phyloP scores from a whole-genome alignment of 2,113 vertebrate genomes.

The Garra rufa region DNA sequence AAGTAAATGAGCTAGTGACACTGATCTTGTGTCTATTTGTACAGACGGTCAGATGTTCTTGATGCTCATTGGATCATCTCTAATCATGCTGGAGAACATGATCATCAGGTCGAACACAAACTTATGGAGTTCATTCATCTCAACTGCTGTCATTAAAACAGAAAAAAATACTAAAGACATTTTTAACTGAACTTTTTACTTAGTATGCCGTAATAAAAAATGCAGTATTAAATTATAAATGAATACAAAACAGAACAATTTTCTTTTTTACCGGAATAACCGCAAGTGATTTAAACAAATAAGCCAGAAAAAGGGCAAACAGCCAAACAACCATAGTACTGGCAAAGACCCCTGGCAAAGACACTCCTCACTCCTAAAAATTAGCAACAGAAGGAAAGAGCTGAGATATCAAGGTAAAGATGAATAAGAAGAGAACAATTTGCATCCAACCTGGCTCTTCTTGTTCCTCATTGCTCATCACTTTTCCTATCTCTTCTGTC shows the following conservation, averaged over 20 bases:
- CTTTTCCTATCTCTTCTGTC: conserved; percentile 34
- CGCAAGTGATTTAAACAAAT: not conserved
- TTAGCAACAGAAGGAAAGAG: not conserved
- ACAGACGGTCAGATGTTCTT: not conserved
- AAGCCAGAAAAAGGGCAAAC: not conserved
- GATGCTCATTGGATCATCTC: not conserved
- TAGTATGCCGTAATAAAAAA: not conserved
- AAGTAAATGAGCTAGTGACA: no score
- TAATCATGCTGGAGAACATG: not conserved
- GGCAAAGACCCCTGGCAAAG: not conserved
- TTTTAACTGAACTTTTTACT: not conserved
- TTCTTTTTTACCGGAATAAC: not conserved
- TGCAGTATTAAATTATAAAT: not conserved
- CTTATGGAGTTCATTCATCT: not conserved
- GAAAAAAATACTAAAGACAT: not conserved
- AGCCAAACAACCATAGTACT: not conserved
- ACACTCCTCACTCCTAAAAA: not conserved
- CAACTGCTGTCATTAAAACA: not conserved
- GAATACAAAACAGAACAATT: not conserved
- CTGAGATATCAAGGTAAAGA: not conserved
- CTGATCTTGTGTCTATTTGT: not conserved
- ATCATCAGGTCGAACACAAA: not conserved
- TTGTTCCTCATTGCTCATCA: conserved; percentile 39
- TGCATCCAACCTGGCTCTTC: conserved; percentile 14
- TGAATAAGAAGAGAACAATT: conserved; percentile 27